Evolutionary conservation across 2,113 vertebrate genomes (phyloP).

Genomic region (Meleagris gallopavo): DNA sequence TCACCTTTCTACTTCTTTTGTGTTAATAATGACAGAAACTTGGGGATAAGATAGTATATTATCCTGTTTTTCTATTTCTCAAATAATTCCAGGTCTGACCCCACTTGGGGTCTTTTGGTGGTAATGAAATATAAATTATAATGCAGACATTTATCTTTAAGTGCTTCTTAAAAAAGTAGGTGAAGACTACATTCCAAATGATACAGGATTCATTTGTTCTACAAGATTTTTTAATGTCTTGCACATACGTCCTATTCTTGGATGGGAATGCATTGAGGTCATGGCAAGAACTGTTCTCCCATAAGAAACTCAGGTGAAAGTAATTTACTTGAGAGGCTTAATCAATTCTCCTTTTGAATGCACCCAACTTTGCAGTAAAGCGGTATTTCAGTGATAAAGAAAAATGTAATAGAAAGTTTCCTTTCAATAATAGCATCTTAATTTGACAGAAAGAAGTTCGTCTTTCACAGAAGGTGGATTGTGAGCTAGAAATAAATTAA

Average conservation of each 20-base stretch:
- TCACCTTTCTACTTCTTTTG: neutral
- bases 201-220: neutral
- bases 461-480: neutral
- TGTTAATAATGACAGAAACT: neutral
- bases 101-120: neutral
- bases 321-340: conserved; percentile 50
- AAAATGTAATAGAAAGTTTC: neutral
- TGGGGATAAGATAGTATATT: neutral
- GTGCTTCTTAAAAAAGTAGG: neutral
- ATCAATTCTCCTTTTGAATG: conserved; percentile 40
- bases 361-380: neutral
- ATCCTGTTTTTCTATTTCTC: neutral
- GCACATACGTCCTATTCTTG: neutral
- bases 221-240: neutral
- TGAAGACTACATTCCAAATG: neutral
- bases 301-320: conserved; percentile 26
- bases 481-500: neutral
- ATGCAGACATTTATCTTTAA: neutral
- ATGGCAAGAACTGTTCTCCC: neutral
- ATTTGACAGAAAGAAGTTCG: neutral
- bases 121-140: conserved; percentile 33
- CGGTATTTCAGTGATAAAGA: neutral
- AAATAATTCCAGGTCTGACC: neutral
- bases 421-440: neutral
- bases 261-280: neutral